Evolutionary conservation across 2,113 vertebrate genomes (phyloP).

Genomic region (Isurus oxyrinchus): DNA sequence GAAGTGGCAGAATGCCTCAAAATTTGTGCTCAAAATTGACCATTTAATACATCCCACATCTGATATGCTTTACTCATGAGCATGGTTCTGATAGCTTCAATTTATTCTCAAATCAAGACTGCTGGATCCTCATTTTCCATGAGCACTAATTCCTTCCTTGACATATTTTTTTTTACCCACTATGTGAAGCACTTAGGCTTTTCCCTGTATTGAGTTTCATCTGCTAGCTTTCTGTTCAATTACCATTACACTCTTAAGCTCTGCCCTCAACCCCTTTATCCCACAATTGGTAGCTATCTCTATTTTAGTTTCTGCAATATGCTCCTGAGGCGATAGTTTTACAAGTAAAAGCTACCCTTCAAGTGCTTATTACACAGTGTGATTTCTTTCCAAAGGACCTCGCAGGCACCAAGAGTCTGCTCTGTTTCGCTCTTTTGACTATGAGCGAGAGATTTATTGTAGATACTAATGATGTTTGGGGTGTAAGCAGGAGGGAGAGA

Average conservation of each 20-base stretch:
- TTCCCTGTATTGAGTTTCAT: neutral
- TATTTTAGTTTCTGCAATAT: neutral
- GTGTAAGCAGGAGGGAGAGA: neutral
- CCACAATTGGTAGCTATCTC: neutral
- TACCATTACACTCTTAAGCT: neutral
- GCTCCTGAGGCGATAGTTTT: neutral
- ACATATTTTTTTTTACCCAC: neutral
- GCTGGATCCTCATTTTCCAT: neutral
- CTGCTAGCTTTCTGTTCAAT: neutral
- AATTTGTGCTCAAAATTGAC: neutral
- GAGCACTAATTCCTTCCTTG: neutral
- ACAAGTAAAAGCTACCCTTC: neutral
- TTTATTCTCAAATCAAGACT: neutral
- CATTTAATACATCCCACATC: neutral
- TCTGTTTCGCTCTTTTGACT: neutral
- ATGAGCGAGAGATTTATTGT: neutral
- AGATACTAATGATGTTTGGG: neutral
- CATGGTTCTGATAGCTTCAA: neutral
- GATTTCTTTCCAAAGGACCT: neutral
- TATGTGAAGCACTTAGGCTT: neutral
- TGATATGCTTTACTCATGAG: neutral
- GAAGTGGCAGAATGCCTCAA: neutral
- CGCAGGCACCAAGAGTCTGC: neutral
- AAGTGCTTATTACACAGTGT: too few species aligned
- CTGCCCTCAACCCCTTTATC: neutral